Percentiles rank a stretch among this genome's conserved stretches.
Evolutionary conservation across 2,797 vertebrate species (phyloP).

Genomic region (Linurgus olivaceus): DNA sequence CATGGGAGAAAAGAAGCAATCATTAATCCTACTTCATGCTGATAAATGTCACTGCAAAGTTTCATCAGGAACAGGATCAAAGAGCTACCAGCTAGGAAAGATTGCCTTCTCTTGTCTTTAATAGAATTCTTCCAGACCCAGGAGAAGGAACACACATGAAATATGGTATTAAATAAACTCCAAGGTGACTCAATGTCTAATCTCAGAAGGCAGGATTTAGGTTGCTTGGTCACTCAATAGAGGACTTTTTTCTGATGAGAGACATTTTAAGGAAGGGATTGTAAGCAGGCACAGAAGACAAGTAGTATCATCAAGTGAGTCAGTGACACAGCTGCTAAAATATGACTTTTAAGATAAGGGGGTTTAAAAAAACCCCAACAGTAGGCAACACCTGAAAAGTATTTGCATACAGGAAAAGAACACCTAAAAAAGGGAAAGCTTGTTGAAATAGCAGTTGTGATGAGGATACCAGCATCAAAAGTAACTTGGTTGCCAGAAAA

Average conservation of each 20-base stretch:
- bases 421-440: not conserved
- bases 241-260: not conserved
- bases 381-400: not conserved
- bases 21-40: not conserved
- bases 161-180: not conserved
- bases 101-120: not conserved
- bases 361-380: not conserved
- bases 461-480: not conserved
- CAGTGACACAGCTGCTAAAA: not conserved
- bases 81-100: not conserved
- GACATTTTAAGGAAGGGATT: not conserved
- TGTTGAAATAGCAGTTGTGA: not conserved
- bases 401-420: not conserved
- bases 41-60: not conserved
- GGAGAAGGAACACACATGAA: not conserved
- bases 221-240: not conserved
- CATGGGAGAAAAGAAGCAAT: not conserved
- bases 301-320: not conserved
- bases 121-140: not conserved
- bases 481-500: not conserved
- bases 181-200: not conserved
- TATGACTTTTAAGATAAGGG: not conserved
- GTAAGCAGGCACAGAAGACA: not conserved
- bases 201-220: not conserved
- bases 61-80: not conserved